Conservation (phyloP, 1,140 invertebrate species). For the Adoxophyes honmai region DNA sequence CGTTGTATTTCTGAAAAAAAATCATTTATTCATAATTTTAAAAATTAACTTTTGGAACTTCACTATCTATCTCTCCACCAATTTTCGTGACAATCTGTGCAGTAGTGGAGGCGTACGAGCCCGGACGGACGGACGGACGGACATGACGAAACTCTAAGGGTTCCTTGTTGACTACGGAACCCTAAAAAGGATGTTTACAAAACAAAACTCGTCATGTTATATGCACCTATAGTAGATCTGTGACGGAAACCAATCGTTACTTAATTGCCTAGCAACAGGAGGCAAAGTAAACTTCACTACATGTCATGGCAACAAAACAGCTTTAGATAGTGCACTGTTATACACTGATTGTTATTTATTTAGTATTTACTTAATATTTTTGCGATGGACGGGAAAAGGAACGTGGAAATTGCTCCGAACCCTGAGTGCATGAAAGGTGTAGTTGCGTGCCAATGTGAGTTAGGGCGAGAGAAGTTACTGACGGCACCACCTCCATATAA, state of each 20-base stretch:
- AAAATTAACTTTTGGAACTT: too few species aligned
- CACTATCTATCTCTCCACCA: too few species aligned
- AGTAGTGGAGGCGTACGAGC: too few species aligned
- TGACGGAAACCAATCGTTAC: not conserved
- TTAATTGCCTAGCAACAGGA: conserved; percentile 41
- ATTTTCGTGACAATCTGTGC: too few species aligned
- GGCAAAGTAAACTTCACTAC: conserved; percentile 33
- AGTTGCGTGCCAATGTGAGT: conserved; percentile 58
- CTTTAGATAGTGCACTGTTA: conserved; percentile 7
- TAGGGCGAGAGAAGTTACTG: conserved; percentile 63
- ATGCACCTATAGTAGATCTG: too few species aligned
- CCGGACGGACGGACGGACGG: too few species aligned
- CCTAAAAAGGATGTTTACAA: too few species aligned
- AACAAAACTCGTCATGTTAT: too few species aligned
- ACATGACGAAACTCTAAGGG: too few species aligned
- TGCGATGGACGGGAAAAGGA: conserved; percentile 25
- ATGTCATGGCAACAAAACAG: conserved; percentile 13
- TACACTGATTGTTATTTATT: conserved; percentile 9
- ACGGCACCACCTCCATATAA: conserved; percentile 58
- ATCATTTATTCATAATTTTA: too few species aligned
- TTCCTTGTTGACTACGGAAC: too few species aligned
- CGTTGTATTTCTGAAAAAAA: too few species aligned
- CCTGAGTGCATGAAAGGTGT: conserved; percentile 41
- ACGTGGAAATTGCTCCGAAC: conserved; percentile 43
- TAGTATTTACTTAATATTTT: conserved; percentile 9